phyloP scores from a whole-genome alignment of 2,113 vertebrate species.

The Dolichotis patagonum region DNA sequence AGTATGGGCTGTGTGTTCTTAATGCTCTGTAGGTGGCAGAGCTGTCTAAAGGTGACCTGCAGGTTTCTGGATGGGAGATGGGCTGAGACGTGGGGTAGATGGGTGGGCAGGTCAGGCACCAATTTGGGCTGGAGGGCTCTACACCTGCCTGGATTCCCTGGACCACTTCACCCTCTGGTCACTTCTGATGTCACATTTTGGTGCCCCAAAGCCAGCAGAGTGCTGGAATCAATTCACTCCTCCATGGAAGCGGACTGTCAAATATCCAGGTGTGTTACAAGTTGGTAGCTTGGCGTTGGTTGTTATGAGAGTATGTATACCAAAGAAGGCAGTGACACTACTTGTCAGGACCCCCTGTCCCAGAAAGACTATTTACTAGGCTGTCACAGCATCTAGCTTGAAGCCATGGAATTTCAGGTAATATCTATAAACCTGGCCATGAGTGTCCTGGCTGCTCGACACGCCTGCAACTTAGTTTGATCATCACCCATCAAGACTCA shows the following conservation, averaged over 20 bases:
- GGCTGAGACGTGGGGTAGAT: not conserved
- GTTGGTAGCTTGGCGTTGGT: not conserved
- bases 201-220: not conserved
- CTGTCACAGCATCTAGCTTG: not conserved
- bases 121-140: not conserved
- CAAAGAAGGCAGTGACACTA: not conserved
- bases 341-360: not conserved
- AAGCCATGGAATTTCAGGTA: not conserved
- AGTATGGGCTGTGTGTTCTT: not conserved
- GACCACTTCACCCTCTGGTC: accelerated
- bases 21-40: not conserved
- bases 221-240: not conserved
- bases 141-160: not conserved
- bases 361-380: not conserved
- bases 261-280: not conserved
- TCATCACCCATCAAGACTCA: not conserved
- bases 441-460: not conserved
- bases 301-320: not conserved
- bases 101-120: not conserved
- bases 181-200: not conserved
- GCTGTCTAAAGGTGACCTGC: not conserved
- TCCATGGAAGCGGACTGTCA: not conserved
- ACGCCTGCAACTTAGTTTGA: not conserved
- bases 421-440: not conserved
- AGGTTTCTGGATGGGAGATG: not conserved